phyloP scores from a whole-genome alignment of 2,888 invertebrate species.

The Epicampocera succincta region DNA sequence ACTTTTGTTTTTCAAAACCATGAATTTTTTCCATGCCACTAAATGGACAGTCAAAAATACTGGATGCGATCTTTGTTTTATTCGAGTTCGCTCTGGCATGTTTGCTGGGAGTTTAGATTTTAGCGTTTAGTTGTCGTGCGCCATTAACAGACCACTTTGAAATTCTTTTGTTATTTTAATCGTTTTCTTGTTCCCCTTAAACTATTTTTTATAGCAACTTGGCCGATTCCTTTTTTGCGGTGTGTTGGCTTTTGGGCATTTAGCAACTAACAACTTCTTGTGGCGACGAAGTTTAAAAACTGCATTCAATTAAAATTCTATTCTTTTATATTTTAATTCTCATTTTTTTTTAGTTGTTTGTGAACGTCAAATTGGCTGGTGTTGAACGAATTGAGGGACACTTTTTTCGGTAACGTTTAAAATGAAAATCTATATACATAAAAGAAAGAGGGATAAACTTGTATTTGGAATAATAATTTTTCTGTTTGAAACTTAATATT shows the following conservation, averaged over 20 bases:
- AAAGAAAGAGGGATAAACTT: no score
- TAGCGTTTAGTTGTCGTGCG: conserved; percentile 3
- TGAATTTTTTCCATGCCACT: no score
- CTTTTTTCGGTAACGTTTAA: no score
- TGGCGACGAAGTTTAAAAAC: conserved; percentile 50
- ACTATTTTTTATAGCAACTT: conserved; percentile 10
- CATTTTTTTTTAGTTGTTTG: background rate
- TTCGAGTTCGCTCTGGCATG: no score
- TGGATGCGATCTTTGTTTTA: no score
- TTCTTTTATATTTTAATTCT: background rate
- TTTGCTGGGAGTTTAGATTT: no score
- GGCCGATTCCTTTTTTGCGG: conserved; percentile 1
- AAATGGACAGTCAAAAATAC: no score
- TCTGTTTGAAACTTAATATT: no score
- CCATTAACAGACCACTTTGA: conserved; percentile 44
- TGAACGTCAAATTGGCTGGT: background rate
- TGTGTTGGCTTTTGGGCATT: conserved; percentile 18
- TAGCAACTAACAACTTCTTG: conserved; percentile 20
- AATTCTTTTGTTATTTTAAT: conserved; percentile 46
- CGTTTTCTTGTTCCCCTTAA: conserved; percentile 11
- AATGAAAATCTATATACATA: no score
- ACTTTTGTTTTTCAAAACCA: no score
- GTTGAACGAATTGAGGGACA: no score
- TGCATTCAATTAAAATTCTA: conserved; percentile 60
- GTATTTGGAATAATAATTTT: no score